These are phyloP conservation scores for Tachypleus tridentatus DNA, from an alignment of 1,140 invertebrate genomes.

Conservation along the genomic window DNA sequence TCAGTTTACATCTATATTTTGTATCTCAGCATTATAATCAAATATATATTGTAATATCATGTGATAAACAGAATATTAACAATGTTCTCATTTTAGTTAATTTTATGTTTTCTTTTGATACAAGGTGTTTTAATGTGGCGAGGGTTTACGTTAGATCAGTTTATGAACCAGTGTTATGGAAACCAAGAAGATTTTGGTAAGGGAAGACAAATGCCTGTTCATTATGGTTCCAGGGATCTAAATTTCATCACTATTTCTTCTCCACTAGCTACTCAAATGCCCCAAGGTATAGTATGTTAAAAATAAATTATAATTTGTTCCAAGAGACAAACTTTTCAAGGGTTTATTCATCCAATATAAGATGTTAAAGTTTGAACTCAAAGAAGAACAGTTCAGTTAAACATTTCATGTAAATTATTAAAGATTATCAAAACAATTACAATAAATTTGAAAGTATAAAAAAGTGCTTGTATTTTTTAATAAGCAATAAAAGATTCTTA, in stretches of 20 bases:
- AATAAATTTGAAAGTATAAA: too few relatives aligned
- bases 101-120: not conserved
- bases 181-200: conserved; percentile 78
- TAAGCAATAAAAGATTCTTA: too few relatives aligned
- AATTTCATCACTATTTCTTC: conserved; percentile 95
- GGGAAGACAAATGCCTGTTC: conserved; percentile 92
- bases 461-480: too few relatives aligned
- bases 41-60: too few relatives aligned
- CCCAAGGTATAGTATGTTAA: conserved; percentile 55
- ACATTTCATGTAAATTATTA: too few relatives aligned
- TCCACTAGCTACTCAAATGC: conserved; percentile 89
- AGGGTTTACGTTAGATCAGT: conserved; percentile 69
- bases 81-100: too few relatives aligned
- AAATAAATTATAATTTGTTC: not conserved
- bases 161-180: conserved; percentile 95
- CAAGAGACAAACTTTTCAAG: not conserved
- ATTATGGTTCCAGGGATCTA: conserved; percentile 68
- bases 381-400: not conserved
- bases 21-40: too few relatives aligned
- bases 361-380: not conserved
- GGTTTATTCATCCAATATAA: too few relatives aligned
- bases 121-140: conserved; percentile 78
- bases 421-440: too few relatives aligned
- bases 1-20: too few relatives aligned
- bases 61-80: too few relatives aligned